Conservation (phyloP, 2,113 vertebrate species). For the Nycticorax nycticorax region DNA sequence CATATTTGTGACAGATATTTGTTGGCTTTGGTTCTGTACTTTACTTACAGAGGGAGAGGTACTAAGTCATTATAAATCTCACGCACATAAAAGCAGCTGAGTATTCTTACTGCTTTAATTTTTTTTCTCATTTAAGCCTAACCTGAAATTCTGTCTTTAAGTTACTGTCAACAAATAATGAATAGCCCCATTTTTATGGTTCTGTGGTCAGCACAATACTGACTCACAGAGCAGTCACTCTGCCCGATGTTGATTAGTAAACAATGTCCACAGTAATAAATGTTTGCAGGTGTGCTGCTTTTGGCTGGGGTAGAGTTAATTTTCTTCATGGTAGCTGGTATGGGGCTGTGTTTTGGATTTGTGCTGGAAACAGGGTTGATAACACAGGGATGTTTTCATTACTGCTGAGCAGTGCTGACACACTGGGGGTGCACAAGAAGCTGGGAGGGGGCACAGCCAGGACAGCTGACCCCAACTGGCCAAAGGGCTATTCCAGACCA, state of each 20-base stretch:
- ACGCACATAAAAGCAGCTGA: background rate
- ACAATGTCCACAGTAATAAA: background rate
- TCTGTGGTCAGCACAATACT: background rate
- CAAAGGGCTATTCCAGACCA: too few relatives aligned
- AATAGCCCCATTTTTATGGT: background rate
- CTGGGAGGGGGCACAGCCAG: too few relatives aligned
- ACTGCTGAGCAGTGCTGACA: too few relatives aligned
- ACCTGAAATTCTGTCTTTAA: background rate
- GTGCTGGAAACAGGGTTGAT: too few relatives aligned
- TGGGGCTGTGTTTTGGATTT: too few relatives aligned
- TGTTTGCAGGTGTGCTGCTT: background rate
- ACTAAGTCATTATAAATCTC: background rate
- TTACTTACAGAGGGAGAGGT: background rate
- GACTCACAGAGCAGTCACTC: background rate
- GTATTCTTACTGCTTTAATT: background rate
- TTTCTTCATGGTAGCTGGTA: background rate
- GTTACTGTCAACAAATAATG: background rate
- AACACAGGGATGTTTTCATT: too few relatives aligned
- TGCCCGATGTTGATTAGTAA: background rate
- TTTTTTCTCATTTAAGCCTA: background rate
- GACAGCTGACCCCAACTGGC: too few relatives aligned
- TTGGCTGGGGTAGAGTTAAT: background rate
- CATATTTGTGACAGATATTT: background rate
- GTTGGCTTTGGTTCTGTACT: background rate
- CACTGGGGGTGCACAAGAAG: too few relatives aligned